Conservation (phyloP, 2,888 invertebrate species). For the Palloptera scutellata region DNA sequence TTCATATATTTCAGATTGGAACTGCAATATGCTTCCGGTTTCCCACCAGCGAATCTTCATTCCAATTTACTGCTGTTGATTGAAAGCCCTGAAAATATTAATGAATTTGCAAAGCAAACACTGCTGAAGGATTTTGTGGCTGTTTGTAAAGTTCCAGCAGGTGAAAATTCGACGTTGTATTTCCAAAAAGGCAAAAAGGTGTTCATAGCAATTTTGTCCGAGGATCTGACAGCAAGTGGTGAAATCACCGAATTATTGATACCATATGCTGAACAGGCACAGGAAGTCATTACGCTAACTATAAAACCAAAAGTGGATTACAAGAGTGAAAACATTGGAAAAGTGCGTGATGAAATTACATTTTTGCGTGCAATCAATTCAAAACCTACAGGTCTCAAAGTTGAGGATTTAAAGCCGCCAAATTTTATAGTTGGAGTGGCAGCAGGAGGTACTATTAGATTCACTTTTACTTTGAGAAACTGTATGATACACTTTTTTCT, state of each 20-base stretch:
- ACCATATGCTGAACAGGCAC: slow-evolving; percentile 50
- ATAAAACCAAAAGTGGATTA: slow-evolving; percentile 59
- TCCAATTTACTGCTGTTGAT: slow-evolving; percentile 52
- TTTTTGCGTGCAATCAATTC: slow-evolving; percentile 55
- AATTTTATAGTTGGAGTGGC: slow-evolving; percentile 61
- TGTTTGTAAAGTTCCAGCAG: slow-evolving; percentile 48
- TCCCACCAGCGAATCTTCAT: slow-evolving; percentile 21
- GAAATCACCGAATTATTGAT: slow-evolving; percentile 53
- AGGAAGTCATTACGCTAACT: slow-evolving; percentile 54
- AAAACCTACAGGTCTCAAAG: slow-evolving; percentile 33
- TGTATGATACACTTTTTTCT: slow-evolving; percentile 7
- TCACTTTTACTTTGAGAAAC: no score
- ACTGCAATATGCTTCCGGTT: slow-evolving; percentile 41
- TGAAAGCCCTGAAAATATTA: slow-evolving; percentile 51
- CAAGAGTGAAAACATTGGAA: slow-evolving; percentile 55
- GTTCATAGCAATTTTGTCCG: slow-evolving; percentile 53
- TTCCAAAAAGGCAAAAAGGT: slow-evolving; percentile 34
- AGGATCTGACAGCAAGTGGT: slow-evolving; percentile 56
- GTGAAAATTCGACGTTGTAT: slow-evolving; percentile 46
- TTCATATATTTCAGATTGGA: slow-evolving; percentile 40
- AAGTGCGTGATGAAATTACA: slow-evolving; percentile 51
- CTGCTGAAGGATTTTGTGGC: slow-evolving; percentile 45
- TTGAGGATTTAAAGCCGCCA: slow-evolving; percentile 54
- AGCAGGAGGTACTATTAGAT: slow-evolving; percentile 54
- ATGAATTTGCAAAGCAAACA: slow-evolving; percentile 50